A percentile compares a stretch with the other conserved stretches of the same genome.
Conservation (phyloP, 2,888 invertebrate genomes). For the Rhorus exstirpatorius region DNA sequence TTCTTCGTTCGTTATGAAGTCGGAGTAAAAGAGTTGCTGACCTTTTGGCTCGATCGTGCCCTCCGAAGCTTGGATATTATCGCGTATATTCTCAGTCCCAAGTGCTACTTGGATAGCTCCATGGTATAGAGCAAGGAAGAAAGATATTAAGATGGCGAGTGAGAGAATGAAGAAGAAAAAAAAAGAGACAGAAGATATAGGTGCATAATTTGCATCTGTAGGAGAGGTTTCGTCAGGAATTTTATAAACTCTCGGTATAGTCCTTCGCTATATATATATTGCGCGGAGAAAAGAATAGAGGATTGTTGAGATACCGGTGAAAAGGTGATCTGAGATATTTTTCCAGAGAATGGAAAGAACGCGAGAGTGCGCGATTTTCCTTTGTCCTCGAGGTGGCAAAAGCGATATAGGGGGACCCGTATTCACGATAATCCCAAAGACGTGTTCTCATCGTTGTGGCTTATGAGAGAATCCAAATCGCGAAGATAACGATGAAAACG, state of each 20-base stretch:
- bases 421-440: constrained; percentile 19
- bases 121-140: not conserved
- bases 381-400: constrained; percentile 23
- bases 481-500: constrained; percentile 36
- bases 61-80: constrained; percentile 48
- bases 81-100: constrained; percentile 50
- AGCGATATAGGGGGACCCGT: constrained; percentile 16
- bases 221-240: constrained; percentile 44
- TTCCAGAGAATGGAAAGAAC: constrained; percentile 1
- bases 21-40: constrained; percentile 29
- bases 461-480: constrained; percentile 43
- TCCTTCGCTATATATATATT: not conserved
- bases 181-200: constrained; percentile 24
- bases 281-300: constrained; percentile 22
- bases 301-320: constrained; percentile 42
- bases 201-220: constrained; percentile 30
- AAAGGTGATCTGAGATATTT: constrained; percentile 3
- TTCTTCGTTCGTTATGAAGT: constrained; percentile 18
- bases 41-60: constrained; percentile 38
- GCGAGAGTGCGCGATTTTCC: not conserved
- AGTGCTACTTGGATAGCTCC: constrained; percentile 21
- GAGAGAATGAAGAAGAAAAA: constrained; percentile 9
- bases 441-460: not conserved
- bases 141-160: constrained; percentile 37
- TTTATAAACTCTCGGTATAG: constrained; percentile 33